These are phyloP conservation scores for Frankliniella fusca DNA, from an alignment of 2,888 invertebrate genomes.

Conservation along the genomic window DNA sequence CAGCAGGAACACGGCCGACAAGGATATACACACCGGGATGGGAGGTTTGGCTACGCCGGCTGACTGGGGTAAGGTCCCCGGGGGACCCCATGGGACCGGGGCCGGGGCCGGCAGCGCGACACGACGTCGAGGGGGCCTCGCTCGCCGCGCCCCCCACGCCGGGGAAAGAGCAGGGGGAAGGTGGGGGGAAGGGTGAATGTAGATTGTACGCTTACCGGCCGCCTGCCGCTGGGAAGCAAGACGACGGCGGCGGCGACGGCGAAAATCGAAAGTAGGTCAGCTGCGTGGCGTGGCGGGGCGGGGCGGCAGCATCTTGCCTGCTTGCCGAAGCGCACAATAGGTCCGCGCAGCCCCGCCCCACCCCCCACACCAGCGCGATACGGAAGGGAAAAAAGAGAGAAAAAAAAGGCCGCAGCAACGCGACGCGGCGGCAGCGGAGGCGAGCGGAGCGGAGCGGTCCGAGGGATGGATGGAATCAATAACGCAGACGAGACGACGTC, in stretches of 20 bases:
- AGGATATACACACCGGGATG: neutral
- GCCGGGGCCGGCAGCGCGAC: neutral
- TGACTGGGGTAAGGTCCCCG: neutral
- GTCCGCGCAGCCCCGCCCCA: neutral
- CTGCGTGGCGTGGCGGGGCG: neutral
- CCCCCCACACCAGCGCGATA: neutral
- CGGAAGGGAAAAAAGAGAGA: too few relatives aligned
- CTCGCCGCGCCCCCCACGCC: neutral
- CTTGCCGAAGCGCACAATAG: neutral
- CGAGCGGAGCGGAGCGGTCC: neutral
- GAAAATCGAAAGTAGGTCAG: conserved; percentile 10
- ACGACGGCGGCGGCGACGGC: neutral
- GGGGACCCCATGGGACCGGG: neutral
- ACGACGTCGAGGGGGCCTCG: neutral
- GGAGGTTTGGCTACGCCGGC: neutral
- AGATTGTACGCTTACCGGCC: conserved; percentile 2
- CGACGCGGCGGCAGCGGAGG: neutral
- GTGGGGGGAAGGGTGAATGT: neutral
- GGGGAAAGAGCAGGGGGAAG: neutral
- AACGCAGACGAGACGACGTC: neutral
- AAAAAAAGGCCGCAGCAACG: neutral
- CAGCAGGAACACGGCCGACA: neutral
- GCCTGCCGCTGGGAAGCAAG: neutral
- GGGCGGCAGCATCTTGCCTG: neutral
- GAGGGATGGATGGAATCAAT: neutral